Evolutionary conservation across 2,797 vertebrate species (phyloP).

Genomic region (Myoxocephalus aenaeus): DNA sequence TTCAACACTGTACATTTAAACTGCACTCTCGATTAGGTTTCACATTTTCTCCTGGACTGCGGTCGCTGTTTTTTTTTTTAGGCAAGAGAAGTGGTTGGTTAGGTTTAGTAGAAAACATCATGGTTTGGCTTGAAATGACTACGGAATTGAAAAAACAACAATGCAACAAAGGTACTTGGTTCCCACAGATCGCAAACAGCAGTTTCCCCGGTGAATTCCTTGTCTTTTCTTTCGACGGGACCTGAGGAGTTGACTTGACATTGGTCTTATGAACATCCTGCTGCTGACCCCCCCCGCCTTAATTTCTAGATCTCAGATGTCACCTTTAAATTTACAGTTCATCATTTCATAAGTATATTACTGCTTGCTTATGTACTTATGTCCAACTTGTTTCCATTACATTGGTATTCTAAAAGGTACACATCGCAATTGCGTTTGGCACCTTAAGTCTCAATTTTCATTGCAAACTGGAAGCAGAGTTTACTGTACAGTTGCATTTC

Average conservation of each 20-base stretch:
- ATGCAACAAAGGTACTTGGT: background rate
- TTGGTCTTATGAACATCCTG: background rate
- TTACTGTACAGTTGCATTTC: constrained; percentile 6
- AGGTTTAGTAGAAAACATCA: background rate
- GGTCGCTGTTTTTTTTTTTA: background rate
- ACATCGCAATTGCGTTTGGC: background rate
- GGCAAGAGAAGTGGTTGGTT: background rate
- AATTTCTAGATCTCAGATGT: background rate
- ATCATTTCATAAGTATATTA: background rate
- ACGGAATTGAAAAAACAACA: background rate
- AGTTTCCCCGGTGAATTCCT: background rate
- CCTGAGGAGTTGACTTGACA: constrained; percentile 9
- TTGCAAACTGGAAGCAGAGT: background rate
- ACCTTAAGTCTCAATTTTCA: background rate
- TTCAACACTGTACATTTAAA: background rate
- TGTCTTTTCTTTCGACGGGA: constrained; percentile 8
- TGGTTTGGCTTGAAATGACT: background rate
- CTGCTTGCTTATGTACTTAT: background rate
- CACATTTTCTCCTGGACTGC: too few species aligned
- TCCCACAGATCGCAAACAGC: background rate
- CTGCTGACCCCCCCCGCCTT: background rate
- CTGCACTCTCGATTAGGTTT: background rate
- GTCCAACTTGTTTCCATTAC: background rate
- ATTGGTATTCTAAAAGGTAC: background rate
- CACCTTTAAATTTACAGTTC: background rate